phyloP scores from a whole-genome alignment of 2,797 vertebrate species.

The Tauraco hartlaubi region DNA sequence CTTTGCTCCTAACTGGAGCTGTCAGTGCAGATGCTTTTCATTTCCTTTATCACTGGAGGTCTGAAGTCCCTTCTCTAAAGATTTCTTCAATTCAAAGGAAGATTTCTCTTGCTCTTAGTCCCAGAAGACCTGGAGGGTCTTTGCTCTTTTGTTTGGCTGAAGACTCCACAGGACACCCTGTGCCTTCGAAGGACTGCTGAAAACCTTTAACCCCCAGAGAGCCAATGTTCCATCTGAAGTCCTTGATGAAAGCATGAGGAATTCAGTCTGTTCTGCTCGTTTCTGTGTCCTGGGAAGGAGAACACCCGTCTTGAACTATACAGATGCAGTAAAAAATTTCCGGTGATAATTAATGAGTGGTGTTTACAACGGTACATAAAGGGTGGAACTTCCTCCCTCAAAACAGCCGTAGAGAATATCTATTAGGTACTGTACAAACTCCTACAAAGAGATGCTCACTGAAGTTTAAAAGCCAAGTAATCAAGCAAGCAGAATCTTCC shows the following conservation, averaged over 20 bases:
- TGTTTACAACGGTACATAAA: not conserved
- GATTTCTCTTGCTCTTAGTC: constrained; percentile 17
- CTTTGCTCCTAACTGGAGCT: constrained; percentile 66
- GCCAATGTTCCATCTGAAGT: not conserved
- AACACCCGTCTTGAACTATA: not conserved
- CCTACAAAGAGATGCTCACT: not conserved
- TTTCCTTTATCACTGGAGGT: constrained; percentile 52
- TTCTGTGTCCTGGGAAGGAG: not conserved
- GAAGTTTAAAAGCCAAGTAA: not conserved
- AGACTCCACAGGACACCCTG: constrained; percentile 9
- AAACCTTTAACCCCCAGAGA: constrained; percentile 33
- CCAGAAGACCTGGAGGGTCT: constrained; percentile 26
- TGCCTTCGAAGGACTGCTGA: not conserved
- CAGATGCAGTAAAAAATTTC: not conserved
- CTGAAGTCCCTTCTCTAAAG: constrained; percentile 67
- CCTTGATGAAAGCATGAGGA: constrained; percentile 9
- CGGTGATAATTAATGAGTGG: not conserved
- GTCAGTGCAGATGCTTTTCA: constrained; percentile 65
- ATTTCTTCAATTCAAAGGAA: constrained; percentile 54
- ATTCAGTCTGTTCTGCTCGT: constrained; percentile 5
- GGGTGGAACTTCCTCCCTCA: not conserved
- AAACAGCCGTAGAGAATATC: not conserved
- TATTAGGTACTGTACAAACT: not conserved
- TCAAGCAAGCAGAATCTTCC: not conserved
- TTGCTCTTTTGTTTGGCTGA: constrained; percentile 53